Conservation (phyloP, 2,888 invertebrate species). For the Teinopalpus imperialis region DNA sequence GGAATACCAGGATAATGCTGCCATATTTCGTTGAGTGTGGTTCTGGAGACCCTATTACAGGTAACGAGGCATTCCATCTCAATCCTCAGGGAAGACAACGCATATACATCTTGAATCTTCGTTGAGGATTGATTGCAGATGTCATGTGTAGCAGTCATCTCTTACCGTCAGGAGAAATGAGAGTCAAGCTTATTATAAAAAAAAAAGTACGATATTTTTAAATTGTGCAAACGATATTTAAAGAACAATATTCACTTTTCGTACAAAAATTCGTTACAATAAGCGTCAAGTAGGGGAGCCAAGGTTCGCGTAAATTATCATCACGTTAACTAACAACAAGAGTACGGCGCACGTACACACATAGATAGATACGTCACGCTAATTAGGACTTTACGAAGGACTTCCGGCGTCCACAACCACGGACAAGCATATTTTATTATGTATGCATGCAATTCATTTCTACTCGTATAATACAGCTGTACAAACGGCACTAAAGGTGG, state of each 20-base stretch:
- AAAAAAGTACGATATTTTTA: too few relatives aligned
- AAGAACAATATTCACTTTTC: not conserved
- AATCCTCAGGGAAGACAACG: too few relatives aligned
- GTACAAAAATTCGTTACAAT: constrained; percentile 2
- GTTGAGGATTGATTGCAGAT: too few relatives aligned
- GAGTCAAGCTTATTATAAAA: too few relatives aligned
- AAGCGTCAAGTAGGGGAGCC: constrained; percentile 4
- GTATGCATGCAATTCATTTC: constrained; percentile 24
- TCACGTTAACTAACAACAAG: constrained; percentile 13
- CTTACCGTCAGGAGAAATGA: too few relatives aligned
- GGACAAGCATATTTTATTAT: constrained; percentile 16
- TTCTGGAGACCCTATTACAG: too few relatives aligned
- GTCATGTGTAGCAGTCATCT: too few relatives aligned
- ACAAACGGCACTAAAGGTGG: constrained; percentile 3
- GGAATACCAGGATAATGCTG: too few relatives aligned
- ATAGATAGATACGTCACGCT: constrained; percentile 29
- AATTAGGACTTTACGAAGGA: constrained; percentile 28
- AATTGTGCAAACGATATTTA: too few relatives aligned
- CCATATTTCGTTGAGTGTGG: too few relatives aligned
- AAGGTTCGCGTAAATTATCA: constrained; percentile 23
- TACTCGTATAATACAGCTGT: constrained; percentile 18
- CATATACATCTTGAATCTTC: too few relatives aligned
- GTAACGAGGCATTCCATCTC: too few relatives aligned
- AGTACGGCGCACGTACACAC: not conserved
- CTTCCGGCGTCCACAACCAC: constrained; percentile 26